Evolutionary conservation across 2,888 invertebrate species (phyloP).

Genomic region (Catocala fraxini): DNA sequence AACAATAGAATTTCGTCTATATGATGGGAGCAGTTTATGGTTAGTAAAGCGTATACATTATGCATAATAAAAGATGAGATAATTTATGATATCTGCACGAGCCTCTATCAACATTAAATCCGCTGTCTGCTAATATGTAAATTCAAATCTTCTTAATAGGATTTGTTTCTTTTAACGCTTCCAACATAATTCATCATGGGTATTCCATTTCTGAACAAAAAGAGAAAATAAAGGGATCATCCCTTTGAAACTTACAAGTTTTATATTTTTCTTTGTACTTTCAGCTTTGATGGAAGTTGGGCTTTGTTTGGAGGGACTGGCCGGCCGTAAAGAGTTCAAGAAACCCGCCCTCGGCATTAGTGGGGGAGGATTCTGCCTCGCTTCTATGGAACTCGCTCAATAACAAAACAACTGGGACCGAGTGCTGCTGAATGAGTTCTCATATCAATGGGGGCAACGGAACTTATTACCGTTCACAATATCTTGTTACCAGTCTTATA

Average conservation of each 20-base stretch:
- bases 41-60: background rate
- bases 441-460: constrained; percentile 42
- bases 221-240: constrained; percentile 72
- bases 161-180: constrained; percentile 57
- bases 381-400: constrained; percentile 36
- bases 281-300: constrained; percentile 74
- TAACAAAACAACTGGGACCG: constrained; percentile 52
- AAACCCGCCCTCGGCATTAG: constrained; percentile 54
- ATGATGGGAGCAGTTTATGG: no score
- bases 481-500: constrained; percentile 6
- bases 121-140: constrained; percentile 20
- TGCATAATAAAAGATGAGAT: background rate
- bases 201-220: constrained; percentile 71
- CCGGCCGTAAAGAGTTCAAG: constrained; percentile 61
- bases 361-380: constrained; percentile 39
- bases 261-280: constrained; percentile 78
- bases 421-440: constrained; percentile 39
- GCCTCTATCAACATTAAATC: constrained; percentile 31
- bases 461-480: constrained; percentile 31
- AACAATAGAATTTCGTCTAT: no score
- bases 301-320: constrained; percentile 69
- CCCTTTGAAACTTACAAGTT: constrained; percentile 80
- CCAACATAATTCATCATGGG: constrained; percentile 65
- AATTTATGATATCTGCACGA: constrained; percentile 4
- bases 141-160: constrained; percentile 46